Evolutionary conservation across 2,888 invertebrate genomes (phyloP).

Genomic region (Eilema sororculum): DNA sequence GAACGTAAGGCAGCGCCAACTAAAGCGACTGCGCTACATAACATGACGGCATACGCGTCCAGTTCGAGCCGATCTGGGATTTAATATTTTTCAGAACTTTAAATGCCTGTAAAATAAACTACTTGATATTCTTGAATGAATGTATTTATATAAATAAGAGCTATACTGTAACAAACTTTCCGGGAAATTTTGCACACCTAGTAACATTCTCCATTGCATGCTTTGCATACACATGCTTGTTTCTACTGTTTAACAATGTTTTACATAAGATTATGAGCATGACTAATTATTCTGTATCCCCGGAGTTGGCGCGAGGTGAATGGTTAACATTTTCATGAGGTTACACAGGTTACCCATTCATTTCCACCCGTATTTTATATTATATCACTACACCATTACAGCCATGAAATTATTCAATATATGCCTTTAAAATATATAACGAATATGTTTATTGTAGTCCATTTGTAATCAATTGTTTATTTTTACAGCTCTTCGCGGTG

Average conservation of each 20-base stretch:
- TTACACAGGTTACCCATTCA: neutral
- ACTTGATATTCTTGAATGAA: no score
- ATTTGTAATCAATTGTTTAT: constrained; percentile 20
- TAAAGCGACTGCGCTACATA: no score
- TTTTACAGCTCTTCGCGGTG: constrained; percentile 92
- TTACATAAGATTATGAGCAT: neutral
- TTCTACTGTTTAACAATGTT: neutral
- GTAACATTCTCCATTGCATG: no score
- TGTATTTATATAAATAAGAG: no score
- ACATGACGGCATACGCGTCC: no score
- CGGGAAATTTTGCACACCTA: no score
- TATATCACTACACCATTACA: neutral
- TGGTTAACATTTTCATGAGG: neutral
- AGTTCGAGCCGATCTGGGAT: no score
- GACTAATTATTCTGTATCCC: neutral
- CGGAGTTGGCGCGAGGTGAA: neutral
- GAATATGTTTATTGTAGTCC: neutral
- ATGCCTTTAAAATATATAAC: neutral
- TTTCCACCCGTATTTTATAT: neutral
- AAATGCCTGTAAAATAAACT: no score
- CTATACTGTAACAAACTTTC: no score
- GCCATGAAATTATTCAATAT: neutral
- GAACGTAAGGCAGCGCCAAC: no score
- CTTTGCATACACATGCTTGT: constrained; percentile 36
- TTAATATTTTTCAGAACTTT: no score